phyloP scores from a whole-genome alignment of 2,113 vertebrate species.

The Malaclemys terrapin region DNA sequence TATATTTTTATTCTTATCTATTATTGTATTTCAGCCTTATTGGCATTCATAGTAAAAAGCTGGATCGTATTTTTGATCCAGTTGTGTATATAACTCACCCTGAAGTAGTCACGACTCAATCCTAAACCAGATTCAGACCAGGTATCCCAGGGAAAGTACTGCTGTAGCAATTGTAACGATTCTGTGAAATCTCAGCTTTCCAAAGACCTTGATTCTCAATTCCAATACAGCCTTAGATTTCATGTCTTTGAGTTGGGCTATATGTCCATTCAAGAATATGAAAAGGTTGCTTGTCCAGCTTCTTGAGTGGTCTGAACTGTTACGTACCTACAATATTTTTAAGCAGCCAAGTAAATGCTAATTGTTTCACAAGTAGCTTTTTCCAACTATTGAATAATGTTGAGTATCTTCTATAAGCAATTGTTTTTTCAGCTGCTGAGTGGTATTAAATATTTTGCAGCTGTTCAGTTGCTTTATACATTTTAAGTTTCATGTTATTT shows the following conservation, averaged over 20 bases:
- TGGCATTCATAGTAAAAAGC: neutral
- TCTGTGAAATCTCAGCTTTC: neutral
- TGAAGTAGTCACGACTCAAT: neutral
- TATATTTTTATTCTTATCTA: neutral
- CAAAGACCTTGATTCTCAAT: neutral
- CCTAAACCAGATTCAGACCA: neutral
- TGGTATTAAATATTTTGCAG: constrained; percentile 59
- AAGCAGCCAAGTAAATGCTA: constrained; percentile 68
- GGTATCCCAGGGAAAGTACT: rapidly evolving
- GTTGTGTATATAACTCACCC: neutral
- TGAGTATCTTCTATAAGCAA: constrained; percentile 68
- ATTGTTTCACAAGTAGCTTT: constrained; percentile 61
- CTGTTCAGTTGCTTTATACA: constrained; percentile 26
- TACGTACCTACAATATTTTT: constrained; percentile 46
- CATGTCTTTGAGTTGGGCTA: neutral
- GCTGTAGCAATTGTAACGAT: neutral
- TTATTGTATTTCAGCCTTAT: neutral
- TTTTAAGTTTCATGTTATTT: constrained; percentile 37
- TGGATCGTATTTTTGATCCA: neutral
- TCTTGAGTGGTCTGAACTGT: constrained; percentile 18
- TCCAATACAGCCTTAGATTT: neutral
- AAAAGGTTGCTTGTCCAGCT: constrained; percentile 33
- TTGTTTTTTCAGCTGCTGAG: constrained; percentile 65
- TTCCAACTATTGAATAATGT: constrained; percentile 51
- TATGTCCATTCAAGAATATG: constrained; percentile 44